phyloP scores from a whole-genome alignment of 92 coral and sea anemone species.

The Epizoanthus illoricatus region DNA sequence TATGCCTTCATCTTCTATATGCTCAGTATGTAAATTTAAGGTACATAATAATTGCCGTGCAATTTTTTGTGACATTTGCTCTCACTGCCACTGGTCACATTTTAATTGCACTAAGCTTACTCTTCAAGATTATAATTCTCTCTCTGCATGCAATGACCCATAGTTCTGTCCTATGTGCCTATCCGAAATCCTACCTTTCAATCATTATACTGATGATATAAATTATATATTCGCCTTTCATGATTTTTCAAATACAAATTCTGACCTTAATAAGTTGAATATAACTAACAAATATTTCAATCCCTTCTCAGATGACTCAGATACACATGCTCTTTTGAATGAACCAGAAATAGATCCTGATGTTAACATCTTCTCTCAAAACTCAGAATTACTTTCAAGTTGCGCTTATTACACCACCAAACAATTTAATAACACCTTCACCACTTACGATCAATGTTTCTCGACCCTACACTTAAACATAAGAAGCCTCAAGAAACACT shows the following conservation, averaged over 20 bases:
- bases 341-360: slow-evolving; percentile 51
- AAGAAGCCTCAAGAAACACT: too few relatives aligned
- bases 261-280: background rate
- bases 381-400: too few relatives aligned
- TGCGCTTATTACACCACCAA: slow-evolving; percentile 40
- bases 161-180: slow-evolving; percentile 50
- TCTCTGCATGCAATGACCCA: slow-evolving; percentile 45
- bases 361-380: slow-evolving; percentile 46
- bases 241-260: slow-evolving; percentile 35
- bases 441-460: slow-evolving; percentile 42
- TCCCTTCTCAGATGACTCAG: slow-evolving; percentile 51
- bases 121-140: slow-evolving; percentile 46
- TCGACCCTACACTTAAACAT: too few relatives aligned
- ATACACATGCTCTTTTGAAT: slow-evolving; percentile 36
- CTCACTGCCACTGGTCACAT: slow-evolving; percentile 56
- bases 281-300: slow-evolving; percentile 37
- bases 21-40: slow-evolving; percentile 49
- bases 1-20: slow-evolving; percentile 28
- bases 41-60: slow-evolving; percentile 51
- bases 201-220: slow-evolving; percentile 40
- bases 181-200: slow-evolving; percentile 42
- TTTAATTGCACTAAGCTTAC: slow-evolving; percentile 47
- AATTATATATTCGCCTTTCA: slow-evolving; percentile 36
- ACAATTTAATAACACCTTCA: slow-evolving; percentile 44
- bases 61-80: slow-evolving; percentile 51